Base-by-base conservation (phyloP, 2,797 vertebrate species). In the Alcedo atthis region DNA sequence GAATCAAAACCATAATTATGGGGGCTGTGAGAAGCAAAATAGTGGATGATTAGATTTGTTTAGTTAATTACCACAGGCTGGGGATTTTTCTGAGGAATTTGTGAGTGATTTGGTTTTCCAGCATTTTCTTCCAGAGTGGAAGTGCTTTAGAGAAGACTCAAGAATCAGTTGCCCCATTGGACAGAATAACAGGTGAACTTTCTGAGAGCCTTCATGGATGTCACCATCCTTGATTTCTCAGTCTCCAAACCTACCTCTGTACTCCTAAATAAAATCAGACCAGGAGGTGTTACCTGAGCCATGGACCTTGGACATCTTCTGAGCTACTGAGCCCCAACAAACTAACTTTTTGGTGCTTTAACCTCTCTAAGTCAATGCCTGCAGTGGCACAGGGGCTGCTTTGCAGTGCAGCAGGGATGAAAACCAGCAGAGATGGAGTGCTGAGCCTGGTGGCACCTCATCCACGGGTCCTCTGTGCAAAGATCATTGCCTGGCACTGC, bases 301-400 rank as follows among this genome's bases (percentile, higher is more conserved):
- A 32, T 45, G 42, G 37, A 15, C 13, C 16, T 71, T 12, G 11
- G 22, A 8, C 64, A 25, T 40, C 46, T 48, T 46, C 32, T 42
- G 21, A 37, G 40, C 4, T 79, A 10, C 81, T 49, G 45, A 66
- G 42, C n/a, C 16, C 26, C 26, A 45, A 37, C 17, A 71, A 67
- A 30, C 19, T 48, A 3, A 16, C 26, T 51, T 49, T 51, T 28
- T 51, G 17, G 25, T 13, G 69, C 46, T 40, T 42, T 70, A 15
- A 33, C 57, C 42, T 59, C 70, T 53, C 15, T 4, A 8, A 80
- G n/a, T 32, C 6, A 25, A n/a, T 14, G n/a, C 48, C 48, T 37
- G 9, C 37, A 49, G 0, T 51, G 45, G 46, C 40, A 25, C 6
- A 1, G 6, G 48, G 48, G 13, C 81, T 55, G 53, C 1, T 0